Evolutionary conservation across 2,888 invertebrate species (phyloP).

Genomic region (Lysandra bellargus): DNA sequence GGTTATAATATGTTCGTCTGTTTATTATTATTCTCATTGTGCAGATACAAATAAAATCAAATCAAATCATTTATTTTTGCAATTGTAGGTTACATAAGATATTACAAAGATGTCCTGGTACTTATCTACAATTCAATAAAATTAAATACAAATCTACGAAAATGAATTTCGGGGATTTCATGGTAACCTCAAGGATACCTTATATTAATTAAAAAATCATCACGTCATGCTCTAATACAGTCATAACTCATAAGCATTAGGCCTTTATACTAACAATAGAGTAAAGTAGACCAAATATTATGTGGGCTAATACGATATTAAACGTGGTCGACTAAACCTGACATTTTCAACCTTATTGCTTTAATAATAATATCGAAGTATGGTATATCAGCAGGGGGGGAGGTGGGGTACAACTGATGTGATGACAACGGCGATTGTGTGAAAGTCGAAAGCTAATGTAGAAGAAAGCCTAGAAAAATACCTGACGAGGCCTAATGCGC

Average conservation of each 20-base stretch:
- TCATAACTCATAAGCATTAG: background rate
- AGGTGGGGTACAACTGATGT: background rate
- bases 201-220: background rate
- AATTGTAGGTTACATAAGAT: no score
- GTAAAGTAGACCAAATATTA: constrained; percentile 2
- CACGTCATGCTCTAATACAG: background rate
- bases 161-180: no score
- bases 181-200: no score
- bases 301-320: constrained; percentile 23
- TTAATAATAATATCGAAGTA: background rate
- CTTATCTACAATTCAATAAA: no score
- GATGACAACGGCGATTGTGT: constrained; percentile 17
- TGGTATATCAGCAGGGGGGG: background rate
- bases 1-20: no score
- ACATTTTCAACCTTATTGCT: background rate
- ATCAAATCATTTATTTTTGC: no score
- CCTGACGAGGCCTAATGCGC: background rate
- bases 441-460: constrained; percentile 26
- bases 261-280: background rate
- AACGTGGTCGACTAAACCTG: background rate
- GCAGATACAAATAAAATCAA: no score
- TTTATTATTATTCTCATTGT: no score
- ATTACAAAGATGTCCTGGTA: no score
- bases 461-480: constrained; percentile 25
- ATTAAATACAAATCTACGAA: no score